Evolutionary conservation across 1,140 invertebrate species (phyloP).

Genomic region (Phortica variegata): DNA sequence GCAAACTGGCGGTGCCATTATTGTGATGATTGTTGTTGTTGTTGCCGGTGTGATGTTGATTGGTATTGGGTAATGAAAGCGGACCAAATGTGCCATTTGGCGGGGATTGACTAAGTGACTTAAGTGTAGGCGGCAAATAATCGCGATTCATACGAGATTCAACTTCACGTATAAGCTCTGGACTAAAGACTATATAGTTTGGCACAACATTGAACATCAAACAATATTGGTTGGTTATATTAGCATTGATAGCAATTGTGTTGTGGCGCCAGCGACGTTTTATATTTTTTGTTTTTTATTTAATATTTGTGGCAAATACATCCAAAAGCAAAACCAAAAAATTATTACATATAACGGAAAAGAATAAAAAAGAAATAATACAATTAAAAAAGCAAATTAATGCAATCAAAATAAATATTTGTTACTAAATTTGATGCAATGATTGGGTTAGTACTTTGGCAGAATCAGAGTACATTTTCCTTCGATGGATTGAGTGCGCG

Average conservation of each 20-base stretch:
- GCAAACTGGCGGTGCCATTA: slow-evolving; percentile 6
- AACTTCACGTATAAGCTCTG: slow-evolving; percentile 82
- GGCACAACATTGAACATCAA: slow-evolving; percentile 3
- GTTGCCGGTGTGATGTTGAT: slow-evolving; percentile 5
- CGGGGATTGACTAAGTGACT: slow-evolving; percentile 48
- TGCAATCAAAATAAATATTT: no score
- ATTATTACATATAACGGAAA: slow-evolving; percentile 26
- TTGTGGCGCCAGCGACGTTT: slow-evolving; percentile 16
- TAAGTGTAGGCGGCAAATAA: slow-evolving; percentile 69
- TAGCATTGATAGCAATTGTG: neutral
- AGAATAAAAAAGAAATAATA: slow-evolving; percentile 10
- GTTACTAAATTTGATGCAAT: no score
- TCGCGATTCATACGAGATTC: slow-evolving; percentile 85
- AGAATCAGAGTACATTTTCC: no score
- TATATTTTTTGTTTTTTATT: slow-evolving; percentile 20
- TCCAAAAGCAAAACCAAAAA: slow-evolving; percentile 23
- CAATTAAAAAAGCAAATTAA: slow-evolving; percentile 21
- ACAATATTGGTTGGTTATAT: slow-evolving; percentile 7
- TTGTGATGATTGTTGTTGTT: slow-evolving; percentile 22
- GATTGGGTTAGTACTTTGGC: no score
- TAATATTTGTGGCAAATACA: slow-evolving; percentile 3
- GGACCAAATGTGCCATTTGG: slow-evolving; percentile 31
- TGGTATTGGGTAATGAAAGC: slow-evolving; percentile 4
- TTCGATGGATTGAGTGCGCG: no score
- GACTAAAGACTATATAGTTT: slow-evolving; percentile 70